phyloP scores from a whole-genome alignment of 2,888 invertebrate species.

The Dynastes grantii region DNA sequence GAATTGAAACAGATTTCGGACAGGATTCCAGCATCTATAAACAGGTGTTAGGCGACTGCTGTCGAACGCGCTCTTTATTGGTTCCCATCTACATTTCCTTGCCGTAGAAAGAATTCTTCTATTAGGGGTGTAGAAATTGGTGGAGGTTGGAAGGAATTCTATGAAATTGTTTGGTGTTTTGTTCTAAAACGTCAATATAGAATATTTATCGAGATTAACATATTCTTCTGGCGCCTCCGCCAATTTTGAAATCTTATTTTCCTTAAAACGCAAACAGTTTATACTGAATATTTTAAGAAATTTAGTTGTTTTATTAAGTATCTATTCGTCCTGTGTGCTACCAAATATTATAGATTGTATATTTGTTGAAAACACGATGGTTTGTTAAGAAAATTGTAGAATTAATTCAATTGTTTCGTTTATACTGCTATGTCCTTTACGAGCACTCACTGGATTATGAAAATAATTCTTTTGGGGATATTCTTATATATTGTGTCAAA shows the following conservation, averaged over 20 bases:
- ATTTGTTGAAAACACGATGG: too few relatives aligned
- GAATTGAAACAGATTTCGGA: constrained; percentile 61
- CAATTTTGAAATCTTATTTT: background rate
- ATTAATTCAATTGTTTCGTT: too few relatives aligned
- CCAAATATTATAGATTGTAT: too few relatives aligned
- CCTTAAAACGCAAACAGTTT: background rate
- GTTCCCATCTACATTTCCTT: constrained; percentile 16
- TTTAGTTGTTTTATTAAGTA: too few relatives aligned
- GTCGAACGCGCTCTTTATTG: background rate
- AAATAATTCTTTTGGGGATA: too few relatives aligned
- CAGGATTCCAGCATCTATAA: constrained; percentile 58
- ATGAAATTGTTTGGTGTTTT: background rate
- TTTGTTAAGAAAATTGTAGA: too few relatives aligned
- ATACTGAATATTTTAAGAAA: too few relatives aligned
- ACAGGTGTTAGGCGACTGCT: constrained; percentile 49
- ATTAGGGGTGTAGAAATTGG: constrained; percentile 23
- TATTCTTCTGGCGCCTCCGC: constrained; percentile 19
- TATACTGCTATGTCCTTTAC: too few relatives aligned
- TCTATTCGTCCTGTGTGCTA: too few relatives aligned
- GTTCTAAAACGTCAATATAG: background rate
- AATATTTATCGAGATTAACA: background rate
- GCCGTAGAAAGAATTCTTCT: constrained; percentile 31
- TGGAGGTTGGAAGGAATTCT: background rate
- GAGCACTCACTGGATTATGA: too few relatives aligned
- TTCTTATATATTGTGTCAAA: too few relatives aligned